phyloP scores from a whole-genome alignment of 2,113 vertebrate species.

The Thinocorus orbignyianus region DNA sequence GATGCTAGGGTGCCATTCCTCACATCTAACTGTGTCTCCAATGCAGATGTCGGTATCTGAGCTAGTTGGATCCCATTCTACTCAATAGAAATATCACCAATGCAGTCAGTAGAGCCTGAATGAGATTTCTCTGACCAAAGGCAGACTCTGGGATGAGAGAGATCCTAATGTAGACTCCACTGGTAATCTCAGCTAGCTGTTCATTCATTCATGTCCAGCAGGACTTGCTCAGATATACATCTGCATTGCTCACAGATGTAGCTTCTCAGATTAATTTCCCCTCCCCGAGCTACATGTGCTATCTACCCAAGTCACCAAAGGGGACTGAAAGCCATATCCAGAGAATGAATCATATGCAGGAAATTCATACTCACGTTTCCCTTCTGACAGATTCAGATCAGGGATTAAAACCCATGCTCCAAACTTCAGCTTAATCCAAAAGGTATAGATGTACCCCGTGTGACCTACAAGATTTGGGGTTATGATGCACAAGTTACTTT shows the following conservation, averaged over 20 bases:
- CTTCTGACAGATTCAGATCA: background rate
- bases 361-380: background rate
- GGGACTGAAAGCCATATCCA: background rate
- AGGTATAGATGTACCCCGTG: background rate
- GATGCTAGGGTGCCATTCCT: background rate
- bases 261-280: background rate
- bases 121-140: background rate
- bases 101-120: background rate
- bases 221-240: background rate
- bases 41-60: background rate
- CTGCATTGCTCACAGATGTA: background rate
- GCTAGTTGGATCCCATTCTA: background rate
- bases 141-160: background rate
- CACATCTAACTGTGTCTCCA: background rate
- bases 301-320: background rate
- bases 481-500: background rate
- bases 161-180: background rate
- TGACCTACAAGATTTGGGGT: background rate
- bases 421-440: background rate
- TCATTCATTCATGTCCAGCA: background rate
- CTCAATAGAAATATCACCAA: background rate
- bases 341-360: background rate
- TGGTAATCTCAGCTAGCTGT: background rate
- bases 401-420: background rate
- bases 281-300: fast-evolving